Conservation (phyloP, 2,888 invertebrate genomes). For the Acronicta alni region DNA sequence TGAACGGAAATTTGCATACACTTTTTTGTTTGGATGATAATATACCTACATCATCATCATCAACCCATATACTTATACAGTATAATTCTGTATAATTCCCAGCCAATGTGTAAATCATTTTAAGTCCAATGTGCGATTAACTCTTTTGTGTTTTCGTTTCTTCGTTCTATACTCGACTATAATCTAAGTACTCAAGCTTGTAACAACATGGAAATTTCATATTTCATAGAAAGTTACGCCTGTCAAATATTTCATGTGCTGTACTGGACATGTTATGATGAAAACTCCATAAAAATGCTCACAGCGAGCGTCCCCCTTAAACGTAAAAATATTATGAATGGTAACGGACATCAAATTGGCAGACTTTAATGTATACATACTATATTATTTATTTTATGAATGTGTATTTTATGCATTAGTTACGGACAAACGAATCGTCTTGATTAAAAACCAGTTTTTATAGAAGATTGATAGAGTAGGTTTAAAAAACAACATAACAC, state of each 20-base stretch:
- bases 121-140: no score
- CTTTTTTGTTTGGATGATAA: no score
- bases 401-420: slow-evolving; percentile 50
- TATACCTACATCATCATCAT: no score
- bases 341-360: slow-evolving; percentile 28
- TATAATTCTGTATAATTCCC: no score
- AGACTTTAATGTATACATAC: slow-evolving; percentile 17
- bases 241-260: slow-evolving; percentile 33
- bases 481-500: background rate
- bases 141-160: no score
- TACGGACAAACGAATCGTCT: slow-evolving; percentile 37
- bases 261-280: slow-evolving; percentile 4
- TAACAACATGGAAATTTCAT: slow-evolving; percentile 17
- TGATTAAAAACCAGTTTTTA: slow-evolving; percentile 48
- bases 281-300: slow-evolving; percentile 26
- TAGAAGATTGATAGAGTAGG: background rate
- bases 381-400: slow-evolving; percentile 6
- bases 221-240: slow-evolving; percentile 19
- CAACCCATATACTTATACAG: no score
- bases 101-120: no score
- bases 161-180: background rate
- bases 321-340: slow-evolving; percentile 12
- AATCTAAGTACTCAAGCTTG: background rate
- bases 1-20: no score
- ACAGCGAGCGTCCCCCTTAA: slow-evolving; percentile 1